Evolutionary conservation across 2,888 invertebrate genomes (phyloP), one percentile per base, ranked within the genome.

Genomic region (Eupithecia pulchellata): DNA sequence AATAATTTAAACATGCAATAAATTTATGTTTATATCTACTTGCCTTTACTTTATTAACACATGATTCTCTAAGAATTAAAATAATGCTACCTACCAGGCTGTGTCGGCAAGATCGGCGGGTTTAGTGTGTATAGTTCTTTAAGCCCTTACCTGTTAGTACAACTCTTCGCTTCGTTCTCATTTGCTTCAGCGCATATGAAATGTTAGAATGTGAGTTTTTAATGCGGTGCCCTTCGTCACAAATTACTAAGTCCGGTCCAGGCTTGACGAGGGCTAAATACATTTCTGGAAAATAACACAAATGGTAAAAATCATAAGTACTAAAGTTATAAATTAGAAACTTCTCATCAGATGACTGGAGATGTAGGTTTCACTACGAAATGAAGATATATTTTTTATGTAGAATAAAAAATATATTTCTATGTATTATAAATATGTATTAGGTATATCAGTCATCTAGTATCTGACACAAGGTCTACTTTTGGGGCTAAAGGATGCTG

Each of bases 171-270:
- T 98, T 98, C 0, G 99, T 99, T 80, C 97, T 95, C 93, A 99
- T 99, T 85, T 98, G 98, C 86, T 99, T 99, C 55, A 99, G 94
- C 0, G 99, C 98, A 86, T 98, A 97, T 0, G 99, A 99, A 81
- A 99, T 99, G 74, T 98, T 98, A 1, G 99, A 99, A 84, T 99
- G 98, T 0, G 99, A 98, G 89, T 99, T 99, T 91, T 99, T 99
- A 78, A 99, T 99, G 27, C 99, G 95, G 89, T 99, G 99, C 0
- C 99, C 99, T 90, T 99, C 99, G 81, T 99, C 99, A 86, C 99
- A 99, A 75, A 99, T 98, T 0, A 99, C 97, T 66, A 99, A 91
- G 91, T 99, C 99, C 0, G 99, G 99, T 0, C 99, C 99, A 0
- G 99, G 99, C 81, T 96, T 96, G 0, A 99, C 97, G 47, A 99